Conservation (phyloP, 2,113 vertebrate species). For the Menura novaehollandiae region DNA sequence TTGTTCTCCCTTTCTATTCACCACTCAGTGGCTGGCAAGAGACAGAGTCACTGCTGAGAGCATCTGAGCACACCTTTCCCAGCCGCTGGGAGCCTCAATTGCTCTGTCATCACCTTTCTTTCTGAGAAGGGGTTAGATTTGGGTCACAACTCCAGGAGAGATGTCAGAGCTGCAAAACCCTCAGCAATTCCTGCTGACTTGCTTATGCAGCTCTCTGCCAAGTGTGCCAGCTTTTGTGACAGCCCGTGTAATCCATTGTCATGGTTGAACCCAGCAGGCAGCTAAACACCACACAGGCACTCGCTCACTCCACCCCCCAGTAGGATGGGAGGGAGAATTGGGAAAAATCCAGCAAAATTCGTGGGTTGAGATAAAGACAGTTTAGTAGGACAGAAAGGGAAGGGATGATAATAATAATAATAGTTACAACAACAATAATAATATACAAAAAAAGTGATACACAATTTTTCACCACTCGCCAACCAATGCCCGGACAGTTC, state of each 20-base stretch:
- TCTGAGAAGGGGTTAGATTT: not conserved
- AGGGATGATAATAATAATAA: not conserved
- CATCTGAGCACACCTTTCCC: not conserved
- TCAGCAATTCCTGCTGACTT: not conserved
- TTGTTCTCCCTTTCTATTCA: not conserved
- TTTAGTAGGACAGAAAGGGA: not conserved
- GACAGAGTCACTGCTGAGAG: not conserved
- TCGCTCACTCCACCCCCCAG: not conserved
- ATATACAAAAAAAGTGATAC: not conserved
- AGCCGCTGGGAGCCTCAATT: not conserved
- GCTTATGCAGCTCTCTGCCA: not conserved
- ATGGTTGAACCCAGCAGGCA: not conserved
- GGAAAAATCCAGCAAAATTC: not conserved
- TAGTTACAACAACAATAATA: not conserved
- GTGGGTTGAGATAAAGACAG: not conserved
- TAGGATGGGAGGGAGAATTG: not conserved
- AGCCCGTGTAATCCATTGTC: not conserved
- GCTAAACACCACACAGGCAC: not conserved
- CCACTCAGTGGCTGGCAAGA: not conserved
- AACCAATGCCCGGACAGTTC: not conserved
- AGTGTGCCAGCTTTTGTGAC: not conserved
- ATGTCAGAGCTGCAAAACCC: not conserved
- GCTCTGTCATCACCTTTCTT: not conserved
- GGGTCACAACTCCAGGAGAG: not conserved
- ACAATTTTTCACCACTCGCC: fast-evolving